Percentiles rank a stretch among this genome's conserved stretches.
phyloP scores from a whole-genome alignment of 2,113 vertebrate genomes.

The Hippocampus barbouri region DNA sequence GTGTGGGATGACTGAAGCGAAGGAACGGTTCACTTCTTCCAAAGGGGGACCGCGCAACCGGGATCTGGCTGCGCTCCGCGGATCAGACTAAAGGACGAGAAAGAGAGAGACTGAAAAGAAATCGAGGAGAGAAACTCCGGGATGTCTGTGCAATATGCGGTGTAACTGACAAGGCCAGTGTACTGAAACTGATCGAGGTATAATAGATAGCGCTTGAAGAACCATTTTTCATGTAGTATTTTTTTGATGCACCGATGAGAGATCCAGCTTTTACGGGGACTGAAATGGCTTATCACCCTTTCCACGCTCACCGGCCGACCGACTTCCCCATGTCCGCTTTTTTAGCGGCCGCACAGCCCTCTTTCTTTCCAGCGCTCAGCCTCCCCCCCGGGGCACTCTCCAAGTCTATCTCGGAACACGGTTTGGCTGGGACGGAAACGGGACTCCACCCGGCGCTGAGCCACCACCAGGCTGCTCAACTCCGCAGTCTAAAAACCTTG shows the following conservation, averaged over 20 bases:
- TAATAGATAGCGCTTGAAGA: no score
- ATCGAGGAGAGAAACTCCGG: neutral
- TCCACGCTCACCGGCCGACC: conserved; percentile 94
- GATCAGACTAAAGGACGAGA: neutral
- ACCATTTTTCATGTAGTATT: conserved; percentile 74
- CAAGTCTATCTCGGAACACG: conserved; percentile 87
- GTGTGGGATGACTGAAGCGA: conserved; percentile 68
- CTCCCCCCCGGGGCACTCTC: conserved; percentile 89
- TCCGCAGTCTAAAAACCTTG: conserved; percentile 91
- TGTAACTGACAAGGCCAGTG: no score
- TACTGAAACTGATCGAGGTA: neutral
- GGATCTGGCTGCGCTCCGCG: neutral
- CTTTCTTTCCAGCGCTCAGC: conserved; percentile 94
- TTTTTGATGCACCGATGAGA: conserved; percentile 98
- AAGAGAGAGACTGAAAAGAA: neutral
- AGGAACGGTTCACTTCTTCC: conserved; percentile 52
- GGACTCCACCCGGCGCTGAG: conserved; percentile 89
- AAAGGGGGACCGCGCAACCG: conserved; percentile 22
- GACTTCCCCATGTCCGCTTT: conserved; percentile 99
- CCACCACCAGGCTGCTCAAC: conserved; percentile 91
- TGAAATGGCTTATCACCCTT: conserved; percentile 99
- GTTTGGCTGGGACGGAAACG: conserved; percentile 87
- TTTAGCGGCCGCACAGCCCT: conserved; percentile 93
- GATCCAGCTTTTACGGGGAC: conserved; percentile 97
- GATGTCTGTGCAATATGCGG: neutral